Conservation (phyloP, 1,140 invertebrate genomes). For the Diorhabda carinulata region DNA sequence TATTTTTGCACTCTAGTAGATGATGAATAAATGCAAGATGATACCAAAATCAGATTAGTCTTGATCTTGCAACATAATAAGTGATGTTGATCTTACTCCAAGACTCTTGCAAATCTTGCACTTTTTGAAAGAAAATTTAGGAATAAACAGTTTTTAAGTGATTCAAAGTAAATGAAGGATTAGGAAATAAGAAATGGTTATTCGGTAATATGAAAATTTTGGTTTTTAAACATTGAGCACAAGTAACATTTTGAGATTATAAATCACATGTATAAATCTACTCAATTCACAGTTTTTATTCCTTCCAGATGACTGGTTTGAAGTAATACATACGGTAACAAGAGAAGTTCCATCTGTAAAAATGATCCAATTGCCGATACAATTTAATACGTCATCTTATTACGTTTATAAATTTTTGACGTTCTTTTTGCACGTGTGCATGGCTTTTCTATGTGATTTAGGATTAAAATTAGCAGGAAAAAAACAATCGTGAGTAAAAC, state of each 20-base stretch:
- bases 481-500: slow-evolving; percentile 54
- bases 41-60: too few species aligned
- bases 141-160: too few species aligned
- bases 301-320: slow-evolving; percentile 14
- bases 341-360: slow-evolving; percentile 14
- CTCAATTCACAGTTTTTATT: slow-evolving; percentile 13
- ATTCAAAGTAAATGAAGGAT: too few species aligned
- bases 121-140: too few species aligned
- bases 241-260: neutral
- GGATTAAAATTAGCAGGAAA: slow-evolving; percentile 53
- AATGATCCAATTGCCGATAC: slow-evolving; percentile 28
- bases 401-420: slow-evolving; percentile 43
- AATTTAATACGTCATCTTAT: slow-evolving; percentile 26
- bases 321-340: slow-evolving; percentile 11
- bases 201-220: too few species aligned
- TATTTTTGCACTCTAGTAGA: too few species aligned
- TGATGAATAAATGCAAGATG: too few species aligned
- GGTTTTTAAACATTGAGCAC: too few species aligned
- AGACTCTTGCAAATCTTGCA: too few species aligned
- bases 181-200: too few species aligned
- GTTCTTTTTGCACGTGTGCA: slow-evolving; percentile 56
- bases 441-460: slow-evolving; percentile 56
- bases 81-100: too few species aligned
- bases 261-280: slow-evolving; percentile 15
- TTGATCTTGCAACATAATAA: too few species aligned